Evolutionary conservation across 2,113 vertebrate genomes (phyloP), one percentile per base, ranked within the genome.

Genomic region (Chinchilla lanigera): DNA sequence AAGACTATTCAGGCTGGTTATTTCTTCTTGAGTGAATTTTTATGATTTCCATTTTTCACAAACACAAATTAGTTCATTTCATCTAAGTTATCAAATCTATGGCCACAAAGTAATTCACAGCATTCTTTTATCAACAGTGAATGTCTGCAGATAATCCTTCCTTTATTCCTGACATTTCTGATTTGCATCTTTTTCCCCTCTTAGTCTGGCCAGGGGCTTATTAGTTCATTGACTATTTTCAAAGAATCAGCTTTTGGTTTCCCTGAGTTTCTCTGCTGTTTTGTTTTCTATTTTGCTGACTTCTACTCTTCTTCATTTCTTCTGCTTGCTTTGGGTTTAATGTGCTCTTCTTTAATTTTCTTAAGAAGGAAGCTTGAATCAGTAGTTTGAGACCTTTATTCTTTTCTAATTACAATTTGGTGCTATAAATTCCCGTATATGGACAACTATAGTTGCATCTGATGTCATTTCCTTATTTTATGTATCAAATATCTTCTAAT

Each of bases 351-450:
- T 80, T 24, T n/a, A 95, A 58, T 47, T 86, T 89, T 86, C 71
- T 95, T 92, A 92, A 71, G 44, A 63, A 44, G 1, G 73, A 85
- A 58, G 71, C 19, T 75, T 85, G 65, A 86, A 69, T 90, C 82
- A 92, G 22, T 56, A 22, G 5, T 67, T 63, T 65, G 22, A 94
- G 73, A 63, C 19, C 8, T 96, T 90, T 80, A 65, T 80, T 94
- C 82, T 88, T 97, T 96, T 56, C 65, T 89, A 88, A 78, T 44
- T 87, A 95, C 28, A 58, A 93, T 86, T 71, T 65, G n/a, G 95
- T 14, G 2, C 63, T 83, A 83, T 56, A 73, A 77, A 83, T 89
- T 47, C 85, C 65, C 80, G 7, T 77, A n/a, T 69, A 85, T 85
- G 28, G 0, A 33, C 38, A 89, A 58, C 7, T 67, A 86, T 41